These are phyloP conservation scores for Xyliphius kryptos DNA, from an alignment of 2,113 vertebrate species.

Conservation along the genomic window DNA sequence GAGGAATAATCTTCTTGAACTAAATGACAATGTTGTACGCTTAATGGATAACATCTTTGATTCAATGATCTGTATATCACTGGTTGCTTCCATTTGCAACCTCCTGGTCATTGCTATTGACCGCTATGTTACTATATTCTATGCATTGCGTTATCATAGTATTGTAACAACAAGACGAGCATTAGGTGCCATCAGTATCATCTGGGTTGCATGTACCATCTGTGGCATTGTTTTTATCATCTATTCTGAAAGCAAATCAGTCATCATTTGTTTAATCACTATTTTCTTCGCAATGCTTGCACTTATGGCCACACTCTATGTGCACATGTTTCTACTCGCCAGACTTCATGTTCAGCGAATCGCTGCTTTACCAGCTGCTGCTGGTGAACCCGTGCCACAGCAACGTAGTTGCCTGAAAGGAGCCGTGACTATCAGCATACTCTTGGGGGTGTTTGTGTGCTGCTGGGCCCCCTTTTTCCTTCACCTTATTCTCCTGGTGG, in stretches of 20 bases:
- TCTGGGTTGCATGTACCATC: conserved; percentile 73
- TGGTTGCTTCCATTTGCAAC: conserved; percentile 84
- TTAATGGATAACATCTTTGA: conserved; percentile 81
- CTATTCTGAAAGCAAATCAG: conserved; percentile 79
- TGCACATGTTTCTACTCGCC: conserved; percentile 82
- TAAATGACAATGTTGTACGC: conserved; percentile 69
- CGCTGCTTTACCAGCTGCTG: conserved; percentile 61
- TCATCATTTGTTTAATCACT: conserved; percentile 79
- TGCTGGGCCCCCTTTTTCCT: conserved; percentile 87
- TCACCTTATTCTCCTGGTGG: conserved; percentile 79
- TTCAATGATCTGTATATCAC: conserved; percentile 82
- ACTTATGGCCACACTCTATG: conserved; percentile 78
- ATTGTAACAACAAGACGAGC: conserved; percentile 74
- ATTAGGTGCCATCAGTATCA: conserved; percentile 60
- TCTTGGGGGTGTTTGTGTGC: conserved; percentile 76
- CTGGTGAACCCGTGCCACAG: conserved; percentile 16
- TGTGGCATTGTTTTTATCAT: conserved; percentile 81
- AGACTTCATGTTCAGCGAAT: conserved; percentile 75
- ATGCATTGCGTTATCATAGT: conserved; percentile 79
- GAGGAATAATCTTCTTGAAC: conserved; percentile 60
- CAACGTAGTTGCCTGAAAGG: conserved; percentile 75
- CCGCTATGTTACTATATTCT: conserved; percentile 82
- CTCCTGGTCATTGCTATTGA: conserved; percentile 78
- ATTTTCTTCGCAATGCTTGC: conserved; percentile 82
- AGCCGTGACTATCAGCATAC: conserved; percentile 75